Evolutionary conservation across 2,888 invertebrate species (phyloP).

Genomic region (Troides helena): DNA sequence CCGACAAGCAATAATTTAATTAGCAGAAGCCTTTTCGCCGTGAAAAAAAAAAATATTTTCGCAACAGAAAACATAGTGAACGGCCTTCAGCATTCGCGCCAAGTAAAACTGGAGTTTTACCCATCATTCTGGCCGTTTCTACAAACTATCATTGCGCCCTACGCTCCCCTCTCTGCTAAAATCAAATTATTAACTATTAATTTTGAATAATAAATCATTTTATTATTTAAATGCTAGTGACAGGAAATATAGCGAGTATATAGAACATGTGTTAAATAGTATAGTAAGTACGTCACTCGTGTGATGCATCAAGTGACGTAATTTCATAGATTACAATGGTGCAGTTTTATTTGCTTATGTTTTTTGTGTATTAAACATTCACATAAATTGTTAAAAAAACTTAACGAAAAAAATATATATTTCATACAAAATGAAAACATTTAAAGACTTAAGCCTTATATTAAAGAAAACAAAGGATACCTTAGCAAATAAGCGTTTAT

Average conservation of each 20-base stretch:
- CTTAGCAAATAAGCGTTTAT: too few species aligned
- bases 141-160: conserved; percentile 65
- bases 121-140: conserved; percentile 64
- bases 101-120: conserved; percentile 63
- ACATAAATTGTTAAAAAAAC: neutral
- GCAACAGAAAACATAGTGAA: conserved; percentile 47
- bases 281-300: conserved; percentile 38
- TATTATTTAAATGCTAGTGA: conserved; percentile 32
- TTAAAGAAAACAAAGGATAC: too few species aligned
- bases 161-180: conserved; percentile 79
- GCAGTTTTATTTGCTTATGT: conserved; percentile 50
- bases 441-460: too few species aligned
- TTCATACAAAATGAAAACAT: too few species aligned
- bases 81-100: conserved; percentile 59
- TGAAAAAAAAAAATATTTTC: conserved; percentile 54
- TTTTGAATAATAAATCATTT: conserved; percentile 14
- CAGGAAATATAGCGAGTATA: conserved; percentile 41
- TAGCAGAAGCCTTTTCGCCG: conserved; percentile 64
- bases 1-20: conserved; percentile 56
- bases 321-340: conserved; percentile 37
- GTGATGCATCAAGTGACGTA: conserved; percentile 33
- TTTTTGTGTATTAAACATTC: neutral
- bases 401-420: too few species aligned
- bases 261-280: conserved; percentile 44
- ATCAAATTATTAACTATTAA: conserved; percentile 69